These are phyloP conservation scores for Furcula furcula DNA, from an alignment of 2,888 invertebrate genomes.

Conservation along the genomic window DNA sequence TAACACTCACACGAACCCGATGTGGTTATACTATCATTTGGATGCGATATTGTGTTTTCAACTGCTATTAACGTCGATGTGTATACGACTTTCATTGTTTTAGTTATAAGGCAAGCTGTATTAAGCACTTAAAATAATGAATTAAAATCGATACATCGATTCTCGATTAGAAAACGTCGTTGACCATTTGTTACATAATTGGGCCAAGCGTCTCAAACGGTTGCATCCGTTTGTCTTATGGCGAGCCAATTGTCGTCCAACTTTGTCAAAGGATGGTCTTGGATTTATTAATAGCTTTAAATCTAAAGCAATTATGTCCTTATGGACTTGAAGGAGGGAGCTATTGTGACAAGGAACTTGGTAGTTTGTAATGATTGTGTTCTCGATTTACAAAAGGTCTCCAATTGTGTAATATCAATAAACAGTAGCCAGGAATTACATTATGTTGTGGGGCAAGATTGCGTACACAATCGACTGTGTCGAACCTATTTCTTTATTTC, in stretches of 20 bases:
- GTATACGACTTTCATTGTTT: too few relatives aligned
- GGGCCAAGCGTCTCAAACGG: slow-evolving; percentile 64
- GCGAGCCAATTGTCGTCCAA: slow-evolving; percentile 44
- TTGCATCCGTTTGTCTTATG: slow-evolving; percentile 65
- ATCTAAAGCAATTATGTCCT: slow-evolving; percentile 29
- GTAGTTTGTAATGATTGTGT: slow-evolving; percentile 14
- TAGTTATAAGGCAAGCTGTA: too few relatives aligned
- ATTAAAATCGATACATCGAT: too few relatives aligned
- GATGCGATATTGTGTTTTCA: too few relatives aligned
- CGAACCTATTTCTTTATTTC: too few relatives aligned
- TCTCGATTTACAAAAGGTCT: slow-evolving; percentile 17
- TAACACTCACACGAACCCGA: slow-evolving; percentile 9
- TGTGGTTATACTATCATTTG: slow-evolving; percentile 12
- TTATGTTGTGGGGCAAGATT: too few relatives aligned
- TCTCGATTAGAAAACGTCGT: not conserved
- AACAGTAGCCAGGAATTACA: too few relatives aligned
- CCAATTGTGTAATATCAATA: slow-evolving; percentile 16
- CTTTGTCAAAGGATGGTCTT: slow-evolving; percentile 37
- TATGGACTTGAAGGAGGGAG: slow-evolving; percentile 16
- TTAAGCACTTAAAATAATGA: too few relatives aligned
- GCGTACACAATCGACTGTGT: too few relatives aligned
- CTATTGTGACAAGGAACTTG: slow-evolving; percentile 18
- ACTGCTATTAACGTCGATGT: too few relatives aligned
- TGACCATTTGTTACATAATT: slow-evolving; percentile 56
- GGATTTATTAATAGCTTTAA: slow-evolving; percentile 32